Base-by-base conservation (phyloP, 1,140 invertebrate species). In the Antheraea pernyi region DNA sequence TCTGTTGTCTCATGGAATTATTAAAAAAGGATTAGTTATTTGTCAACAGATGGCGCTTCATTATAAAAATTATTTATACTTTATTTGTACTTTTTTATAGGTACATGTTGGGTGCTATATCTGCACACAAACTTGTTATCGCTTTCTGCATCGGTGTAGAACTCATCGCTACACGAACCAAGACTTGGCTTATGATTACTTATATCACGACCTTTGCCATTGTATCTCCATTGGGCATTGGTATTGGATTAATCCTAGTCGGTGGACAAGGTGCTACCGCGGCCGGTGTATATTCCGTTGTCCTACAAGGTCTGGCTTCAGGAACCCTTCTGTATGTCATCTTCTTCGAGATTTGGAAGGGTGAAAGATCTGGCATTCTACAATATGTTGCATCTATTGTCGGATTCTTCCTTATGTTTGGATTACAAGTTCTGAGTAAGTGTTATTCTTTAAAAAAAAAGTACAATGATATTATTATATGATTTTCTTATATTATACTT, bases 281-380 rank as follows among this genome's bases (percentile, higher is more conserved):
- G 1, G 93, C 94, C 10, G 95, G 93, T 64, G 89, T 95, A 22
- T 91, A 93, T 3, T 94, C 95, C 0, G 94, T 95, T 5, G 93
- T 97, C 5, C 91, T 98, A 0, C 97, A 98, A 81, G 97, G 97
- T 9, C 94, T 98, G 89, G 97, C 97, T 0, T 96, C 96, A 59
- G 97, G 97, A 19, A 98, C 97, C 0, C 93, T 98, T 11, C 93
- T 98, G 0, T 98, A 98, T 83, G 97, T 98, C 46, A 97, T 98
- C 2, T 98, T 98, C 94, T 98, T 98, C 84, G 97, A 98, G 91
- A 97, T 98, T 36, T 93, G 98, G 63, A 96, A 96, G 48, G 93
- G 96, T 67, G 96, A 97, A 81, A 93, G 95, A 58, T 94, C 95
- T 19, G 96, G 97, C 5, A 88, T 97, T 19, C 81, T 95, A 3